phyloP scores from a whole-genome alignment of 1,140 invertebrate species.

The Eumaeus atala region DNA sequence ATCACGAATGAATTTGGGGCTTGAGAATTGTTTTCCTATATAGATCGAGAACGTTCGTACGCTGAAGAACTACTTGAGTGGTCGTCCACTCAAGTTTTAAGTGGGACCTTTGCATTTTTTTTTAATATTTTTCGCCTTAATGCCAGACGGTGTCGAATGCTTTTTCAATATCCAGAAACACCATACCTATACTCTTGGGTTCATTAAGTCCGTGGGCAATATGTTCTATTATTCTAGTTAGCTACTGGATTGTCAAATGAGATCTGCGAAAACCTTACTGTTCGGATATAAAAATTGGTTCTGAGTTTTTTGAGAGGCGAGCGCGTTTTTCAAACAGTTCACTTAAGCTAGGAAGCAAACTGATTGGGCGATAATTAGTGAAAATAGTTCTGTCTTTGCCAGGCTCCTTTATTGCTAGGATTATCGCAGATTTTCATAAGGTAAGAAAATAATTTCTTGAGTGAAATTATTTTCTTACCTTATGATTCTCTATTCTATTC shows the following conservation, averaged over 20 bases:
- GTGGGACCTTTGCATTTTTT: background rate
- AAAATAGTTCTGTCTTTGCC: slow-evolving; percentile 15
- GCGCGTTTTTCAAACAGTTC: slow-evolving; percentile 20
- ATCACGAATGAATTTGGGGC: background rate
- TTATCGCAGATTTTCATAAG: slow-evolving; percentile 19
- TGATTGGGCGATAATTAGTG: slow-evolving; percentile 20
- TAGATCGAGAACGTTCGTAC: background rate
- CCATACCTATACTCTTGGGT: slow-evolving; percentile 22
- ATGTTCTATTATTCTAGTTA: slow-evolving; percentile 21
- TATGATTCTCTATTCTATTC: no score
- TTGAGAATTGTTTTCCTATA: background rate
- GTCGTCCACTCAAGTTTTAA: background rate
- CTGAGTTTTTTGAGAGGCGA: background rate
- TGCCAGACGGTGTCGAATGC: slow-evolving; percentile 36
- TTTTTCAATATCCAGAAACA: slow-evolving; percentile 27
- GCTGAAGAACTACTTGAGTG: background rate
- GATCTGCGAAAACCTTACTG: slow-evolving; percentile 23
- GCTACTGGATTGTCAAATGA: slow-evolving; percentile 23
- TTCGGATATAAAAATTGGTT: slow-evolving; percentile 5
- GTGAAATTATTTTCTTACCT: no score
- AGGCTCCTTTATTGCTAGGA: slow-evolving; percentile 21
- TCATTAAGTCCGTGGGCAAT: slow-evolving; percentile 19
- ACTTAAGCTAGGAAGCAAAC: slow-evolving; percentile 19
- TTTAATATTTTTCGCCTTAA: slow-evolving; percentile 34
- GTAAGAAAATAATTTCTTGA: slow-evolving; percentile 14